phyloP scores from a whole-genome alignment of 2,888 invertebrate genomes.

The Conomelus anceps region DNA sequence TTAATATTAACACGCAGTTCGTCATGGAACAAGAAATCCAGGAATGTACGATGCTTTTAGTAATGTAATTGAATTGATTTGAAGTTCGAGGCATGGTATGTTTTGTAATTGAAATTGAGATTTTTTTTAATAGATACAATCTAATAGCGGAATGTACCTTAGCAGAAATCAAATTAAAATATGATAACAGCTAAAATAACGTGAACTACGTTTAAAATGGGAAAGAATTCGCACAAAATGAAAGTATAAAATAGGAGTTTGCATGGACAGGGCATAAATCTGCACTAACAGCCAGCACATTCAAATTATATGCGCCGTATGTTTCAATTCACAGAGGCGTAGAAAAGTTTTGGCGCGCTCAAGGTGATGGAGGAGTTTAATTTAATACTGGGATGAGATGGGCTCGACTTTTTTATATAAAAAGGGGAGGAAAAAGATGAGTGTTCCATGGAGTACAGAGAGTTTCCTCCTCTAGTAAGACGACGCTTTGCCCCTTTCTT shows the following conservation, averaged over 20 bases:
- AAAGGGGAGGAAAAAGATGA: neutral
- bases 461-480: neutral
- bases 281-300: neutral
- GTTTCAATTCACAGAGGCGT: neutral
- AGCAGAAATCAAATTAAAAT: no score
- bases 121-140: no score
- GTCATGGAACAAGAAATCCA: no score
- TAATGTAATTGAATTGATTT: no score
- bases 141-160: no score
- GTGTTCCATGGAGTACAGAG: neutral
- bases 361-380: neutral
- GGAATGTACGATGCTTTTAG: no score
- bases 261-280: neutral
- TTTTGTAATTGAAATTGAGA: no score
- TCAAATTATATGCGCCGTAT: neutral
- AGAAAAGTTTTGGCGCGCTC: neutral
- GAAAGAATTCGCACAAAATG: neutral
- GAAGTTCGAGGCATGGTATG: no score
- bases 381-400: neutral
- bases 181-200: no score
- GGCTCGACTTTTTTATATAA: neutral
- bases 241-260: neutral
- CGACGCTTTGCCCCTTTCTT: constrained; percentile 2
- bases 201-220: no score
- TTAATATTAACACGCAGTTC: no score